Base-by-base conservation (phyloP, 2,797 vertebrate genomes). In the Esox masquinongy region DNA sequence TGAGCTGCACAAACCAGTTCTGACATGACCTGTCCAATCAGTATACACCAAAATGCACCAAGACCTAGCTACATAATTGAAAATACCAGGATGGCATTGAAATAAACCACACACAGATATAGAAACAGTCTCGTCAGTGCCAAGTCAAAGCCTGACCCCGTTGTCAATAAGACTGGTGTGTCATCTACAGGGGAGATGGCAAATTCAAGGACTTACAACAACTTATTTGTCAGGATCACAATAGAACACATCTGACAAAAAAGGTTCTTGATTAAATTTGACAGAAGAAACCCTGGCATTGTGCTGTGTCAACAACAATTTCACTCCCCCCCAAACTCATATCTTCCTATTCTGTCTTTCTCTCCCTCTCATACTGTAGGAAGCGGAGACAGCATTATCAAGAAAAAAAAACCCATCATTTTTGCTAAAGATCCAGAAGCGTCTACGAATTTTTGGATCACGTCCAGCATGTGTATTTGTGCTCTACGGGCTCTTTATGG, bases 191-290 rank as follows among this genome's bases (percentile, higher is more conserved):
- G 68, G 24, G 22, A 49, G 68, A 24, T 26, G 11, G 22, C 59
- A 63, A 24, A 24, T 63, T 63, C 59, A 63, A 19, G 15, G 63
- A 31, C 29, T 66, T 31, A 66, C 24, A 14, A 24, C 26, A 66
- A 66, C 31, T 19, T 16, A 34, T 66, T 66, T 66, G 64, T 36
- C 64, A 34, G 26, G 64, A 66, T 66, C 63, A 66, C 24, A 34
- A 31, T 29, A 34, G 29, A 34, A 16, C 26, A 16, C 7, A 66
- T 36, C 29, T 66, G 64, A 6, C 26, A 34, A 36, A 5, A 66
- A 66, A 34, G 31, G 29, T 14, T 17, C 15, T 34, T 31, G 26
- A 66, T 66, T 66, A 34, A 66, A 66, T 29, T 31, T 31, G 63
- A 66, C 63, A 66, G 24, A 66, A 12, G 63, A 66, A 31, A 31